phyloP scores from a whole-genome alignment of 2,888 invertebrate species.

The Harpalus rufipes region DNA sequence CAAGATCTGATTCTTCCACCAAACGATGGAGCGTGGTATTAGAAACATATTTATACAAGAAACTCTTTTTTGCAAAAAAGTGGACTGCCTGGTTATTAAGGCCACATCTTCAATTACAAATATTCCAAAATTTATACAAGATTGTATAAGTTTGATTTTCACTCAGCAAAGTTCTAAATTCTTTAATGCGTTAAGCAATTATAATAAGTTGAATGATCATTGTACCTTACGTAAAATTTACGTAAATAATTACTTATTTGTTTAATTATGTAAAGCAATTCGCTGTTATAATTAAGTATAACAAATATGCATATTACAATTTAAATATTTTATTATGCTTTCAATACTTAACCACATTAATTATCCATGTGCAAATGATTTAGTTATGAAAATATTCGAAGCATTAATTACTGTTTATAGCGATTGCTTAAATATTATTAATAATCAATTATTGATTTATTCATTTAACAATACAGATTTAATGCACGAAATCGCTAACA shows the following conservation, averaged over 20 bases:
- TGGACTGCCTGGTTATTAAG: too few relatives aligned
- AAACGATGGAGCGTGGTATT: too few relatives aligned
- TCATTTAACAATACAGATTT: neutral
- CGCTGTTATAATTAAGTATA: neutral
- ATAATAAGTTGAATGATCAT: too few relatives aligned
- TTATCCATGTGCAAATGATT: neutral
- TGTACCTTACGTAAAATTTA: neutral
- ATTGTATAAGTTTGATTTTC: too few relatives aligned
- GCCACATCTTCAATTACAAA: too few relatives aligned
- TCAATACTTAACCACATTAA: neutral
- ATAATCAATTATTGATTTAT: constrained; percentile 18
- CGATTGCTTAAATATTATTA: constrained; percentile 16
- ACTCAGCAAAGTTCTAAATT: too few relatives aligned
- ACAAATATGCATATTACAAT: neutral
- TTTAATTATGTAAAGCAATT: neutral
- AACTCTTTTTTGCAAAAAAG: too few relatives aligned
- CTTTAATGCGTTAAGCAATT: too few relatives aligned
- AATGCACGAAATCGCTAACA: neutral
- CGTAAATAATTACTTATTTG: neutral
- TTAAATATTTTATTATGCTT: constrained; percentile 5
- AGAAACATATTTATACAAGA: too few relatives aligned
- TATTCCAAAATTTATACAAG: too few relatives aligned
- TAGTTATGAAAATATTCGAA: constrained; percentile 25
- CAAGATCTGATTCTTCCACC: too few relatives aligned
- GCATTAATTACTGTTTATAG: constrained; percentile 13